Base-by-base conservation (phyloP, 2,888 invertebrate genomes). In the Strigamia transsilvanica region DNA sequence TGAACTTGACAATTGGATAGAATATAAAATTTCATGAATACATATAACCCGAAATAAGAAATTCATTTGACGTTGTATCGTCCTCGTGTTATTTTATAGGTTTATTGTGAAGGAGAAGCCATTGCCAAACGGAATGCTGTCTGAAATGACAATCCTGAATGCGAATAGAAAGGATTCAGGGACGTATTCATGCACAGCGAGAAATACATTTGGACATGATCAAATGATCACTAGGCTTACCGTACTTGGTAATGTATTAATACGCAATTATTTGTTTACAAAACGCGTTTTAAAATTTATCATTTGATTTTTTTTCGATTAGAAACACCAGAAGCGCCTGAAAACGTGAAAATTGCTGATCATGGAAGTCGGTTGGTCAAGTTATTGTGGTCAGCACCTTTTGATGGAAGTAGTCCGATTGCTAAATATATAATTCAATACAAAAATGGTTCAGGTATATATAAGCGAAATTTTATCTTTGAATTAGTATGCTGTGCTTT, bases 281-380 rank as follows among this genome's bases (percentile, higher is more conserved):
- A 73, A 32, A 13, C 23, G 4, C 12, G 27, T 12, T 66, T 66
- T 32, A 2, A 27, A 10, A 2, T 27, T 1, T n/a, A 27, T 2
- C 27, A 27, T 27, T 27, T 27, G 27, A 27, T n/a, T 32, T 73
- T 27, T 27, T 15, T 32, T 32, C 4, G 3, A 21, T 6, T 56
- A 88, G 88, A 89, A 83, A 85, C 85, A 7, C 88, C 89, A 3
- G 88, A 88, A 82, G 85, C 88, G 0, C 88, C 88, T 4, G 83
- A 84, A 6, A 85, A 87, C 80, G 83, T 88, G 4, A 86, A 85
- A 41, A 84, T 88, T 23, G 83, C 85, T 5, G 86, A 86, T 51
- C 85, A 85, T 10, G 85, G 85, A 13, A 88, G 88, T 82, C 85
- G 87, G 0, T 84, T 84, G 46, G 86, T 87, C 4, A 84, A 84